Base-by-base conservation (phyloP, 2,888 invertebrate species). In the Ophion ellenae region DNA sequence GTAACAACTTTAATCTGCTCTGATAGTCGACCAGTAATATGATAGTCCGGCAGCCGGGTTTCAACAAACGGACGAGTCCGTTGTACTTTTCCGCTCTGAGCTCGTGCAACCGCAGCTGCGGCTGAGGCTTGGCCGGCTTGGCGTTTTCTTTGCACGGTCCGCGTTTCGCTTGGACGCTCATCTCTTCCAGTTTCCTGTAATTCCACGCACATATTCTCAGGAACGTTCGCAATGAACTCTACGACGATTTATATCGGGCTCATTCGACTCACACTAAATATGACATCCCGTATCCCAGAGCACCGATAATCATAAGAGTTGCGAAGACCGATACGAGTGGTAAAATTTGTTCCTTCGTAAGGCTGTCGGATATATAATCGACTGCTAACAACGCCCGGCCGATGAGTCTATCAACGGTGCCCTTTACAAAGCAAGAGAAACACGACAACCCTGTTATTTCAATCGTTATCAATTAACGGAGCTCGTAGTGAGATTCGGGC, bases 1-100 rank as follows among this genome's bases (percentile, higher is more conserved):
- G 97, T 86, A 99, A 95, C 71, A 99, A 95, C 92, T 97, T 97
- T 87, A 97, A 96, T 75, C 98, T 97, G 82, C 97, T 97, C 92
- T 98, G 97, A 93, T 96, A 95, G 94, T 99, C 99, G 4, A 99
- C 97, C 77, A 99, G 95, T 70, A 99, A 94, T 63, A 99, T 96
- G 85, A 99, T 96, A 0, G 99, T 99, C 3, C 99, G 96, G 93
- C 99, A 99, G 0, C 99, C 99, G 0, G 99, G 99, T 94, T 99
- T 99, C 86, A 99, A 95, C 81, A 99, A 94, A 71, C 98, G 96
- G 73, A 99, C 97, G 89, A 99, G 96, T 80, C 98, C 99, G 92
- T 99, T 98, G 93, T 99, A 99, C 84, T 99, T 99, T 95, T 99
- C 99, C 1, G 98, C 97, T 69, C 99, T 95, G 79, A 99, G 95